Conservation (phyloP, 1,140 invertebrate species). For the Drosophila repleta region DNA sequence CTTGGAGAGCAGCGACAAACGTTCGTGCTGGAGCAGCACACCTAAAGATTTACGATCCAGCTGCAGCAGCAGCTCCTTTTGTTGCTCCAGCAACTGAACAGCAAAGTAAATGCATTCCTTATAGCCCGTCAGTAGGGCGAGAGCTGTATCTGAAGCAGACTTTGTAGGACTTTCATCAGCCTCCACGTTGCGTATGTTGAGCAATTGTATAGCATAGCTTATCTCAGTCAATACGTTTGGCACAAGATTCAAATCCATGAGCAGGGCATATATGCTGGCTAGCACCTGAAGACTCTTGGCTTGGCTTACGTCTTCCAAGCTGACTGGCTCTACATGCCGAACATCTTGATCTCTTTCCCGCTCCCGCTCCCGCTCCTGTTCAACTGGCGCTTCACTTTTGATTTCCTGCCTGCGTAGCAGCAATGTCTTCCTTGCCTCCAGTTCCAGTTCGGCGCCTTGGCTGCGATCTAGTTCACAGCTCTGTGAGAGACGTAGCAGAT, state of each 20-base stretch:
- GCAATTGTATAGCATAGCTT: constrained; percentile 66
- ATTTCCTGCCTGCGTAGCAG: constrained; percentile 64
- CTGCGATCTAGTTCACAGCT: constrained; percentile 67
- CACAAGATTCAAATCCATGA: constrained; percentile 73
- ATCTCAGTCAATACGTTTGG: constrained; percentile 78
- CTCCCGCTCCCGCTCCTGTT: constrained; percentile 5
- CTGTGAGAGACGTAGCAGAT: constrained; percentile 66
- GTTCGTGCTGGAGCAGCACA: constrained; percentile 72
- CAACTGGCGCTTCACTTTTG: constrained; percentile 50
- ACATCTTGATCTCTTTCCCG: background rate
- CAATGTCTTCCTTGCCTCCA: constrained; percentile 68
- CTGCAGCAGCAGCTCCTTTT: constrained; percentile 56
- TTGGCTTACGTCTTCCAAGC: constrained; percentile 40
- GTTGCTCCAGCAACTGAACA: constrained; percentile 52
- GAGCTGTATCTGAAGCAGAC: background rate
- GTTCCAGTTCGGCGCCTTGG: constrained; percentile 57
- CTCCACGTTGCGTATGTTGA: constrained; percentile 50
- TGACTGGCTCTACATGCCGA: background rate
- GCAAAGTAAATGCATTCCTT: constrained; percentile 78
- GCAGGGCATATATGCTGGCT: constrained; percentile 61
- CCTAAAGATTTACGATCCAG: constrained; percentile 71
- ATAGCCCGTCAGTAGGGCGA: constrained; percentile 23
- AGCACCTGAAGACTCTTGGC: constrained; percentile 41
- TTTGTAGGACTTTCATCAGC: background rate
- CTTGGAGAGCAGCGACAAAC: constrained; percentile 45